Percentiles rank a stretch among this genome's conserved stretches.
Conservation (phyloP, 2,113 vertebrate species). For the Dipodomys merriami region DNA sequence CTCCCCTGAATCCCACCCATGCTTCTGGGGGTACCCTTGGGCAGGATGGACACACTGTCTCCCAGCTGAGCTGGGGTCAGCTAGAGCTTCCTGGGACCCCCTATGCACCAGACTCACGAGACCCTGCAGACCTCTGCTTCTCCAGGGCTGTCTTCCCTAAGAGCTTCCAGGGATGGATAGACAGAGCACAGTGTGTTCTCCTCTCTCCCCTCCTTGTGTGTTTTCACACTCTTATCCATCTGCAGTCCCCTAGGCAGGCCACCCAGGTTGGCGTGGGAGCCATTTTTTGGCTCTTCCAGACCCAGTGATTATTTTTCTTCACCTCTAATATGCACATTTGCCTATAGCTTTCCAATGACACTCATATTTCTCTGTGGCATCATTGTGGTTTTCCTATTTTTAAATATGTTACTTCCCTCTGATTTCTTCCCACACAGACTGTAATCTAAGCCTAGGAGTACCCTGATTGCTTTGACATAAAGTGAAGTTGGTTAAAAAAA, state of each 20-base stretch:
- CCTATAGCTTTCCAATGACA: not conserved
- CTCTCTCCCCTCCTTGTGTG: too few species aligned
- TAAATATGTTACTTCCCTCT: not conserved
- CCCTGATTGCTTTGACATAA: not conserved
- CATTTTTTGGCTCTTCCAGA: not conserved
- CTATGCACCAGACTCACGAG: too few species aligned
- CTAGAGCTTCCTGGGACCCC: too few species aligned
- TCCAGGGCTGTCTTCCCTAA: not conserved
- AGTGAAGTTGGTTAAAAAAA: too few species aligned
- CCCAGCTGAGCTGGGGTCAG: too few species aligned
- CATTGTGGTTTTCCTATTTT: not conserved
- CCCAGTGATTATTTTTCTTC: not conserved
- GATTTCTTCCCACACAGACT: too few species aligned
- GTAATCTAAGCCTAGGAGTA: too few species aligned
- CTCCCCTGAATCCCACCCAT: too few species aligned
- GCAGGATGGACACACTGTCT: too few species aligned
- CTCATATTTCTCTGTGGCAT: not conserved
- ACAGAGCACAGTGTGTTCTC: not conserved
- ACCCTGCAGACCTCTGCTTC: accelerated
- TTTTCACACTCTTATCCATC: too few species aligned
- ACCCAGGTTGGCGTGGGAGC: not conserved
- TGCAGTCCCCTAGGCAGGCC: too few species aligned
- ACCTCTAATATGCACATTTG: not conserved
- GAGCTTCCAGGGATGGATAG: not conserved
- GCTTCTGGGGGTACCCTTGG: too few species aligned